phyloP scores from a whole-genome alignment of 2,888 invertebrate genomes.

The Tyria jacobaeae region DNA sequence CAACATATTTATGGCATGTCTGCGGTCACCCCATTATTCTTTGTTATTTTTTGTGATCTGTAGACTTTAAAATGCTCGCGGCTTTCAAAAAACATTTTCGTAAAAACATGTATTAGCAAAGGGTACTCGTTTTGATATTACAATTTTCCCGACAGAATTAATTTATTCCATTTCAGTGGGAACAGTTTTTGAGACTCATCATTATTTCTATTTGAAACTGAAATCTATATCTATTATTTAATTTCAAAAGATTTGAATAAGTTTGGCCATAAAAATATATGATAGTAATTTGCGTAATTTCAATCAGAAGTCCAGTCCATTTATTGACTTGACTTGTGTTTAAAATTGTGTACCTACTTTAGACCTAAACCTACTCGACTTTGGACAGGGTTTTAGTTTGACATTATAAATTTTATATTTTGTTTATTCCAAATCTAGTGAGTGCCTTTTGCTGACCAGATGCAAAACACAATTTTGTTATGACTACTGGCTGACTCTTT shows the following conservation, averaged over 20 bases:
- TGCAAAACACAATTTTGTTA: too few relatives aligned
- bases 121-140: slow-evolving; percentile 26
- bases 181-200: slow-evolving; percentile 9
- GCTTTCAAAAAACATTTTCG: slow-evolving; percentile 48
- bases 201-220: slow-evolving; percentile 17
- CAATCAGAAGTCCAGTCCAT: background rate
- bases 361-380: too few relatives aligned
- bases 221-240: slow-evolving; percentile 15
- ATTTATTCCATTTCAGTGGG: slow-evolving; percentile 14
- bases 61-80: slow-evolving; percentile 53
- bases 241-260: slow-evolving; percentile 13
- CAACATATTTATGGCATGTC: slow-evolving; percentile 71
- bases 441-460: too few relatives aligned
- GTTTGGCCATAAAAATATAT: slow-evolving; percentile 10
- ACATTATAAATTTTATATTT: too few relatives aligned
- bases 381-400: too few relatives aligned
- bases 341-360: background rate
- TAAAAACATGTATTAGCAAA: slow-evolving; percentile 30
- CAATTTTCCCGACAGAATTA: slow-evolving; percentile 10
- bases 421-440: too few relatives aligned
- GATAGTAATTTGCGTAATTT: background rate
- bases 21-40: slow-evolving; percentile 63
- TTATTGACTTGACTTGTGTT: background rate
- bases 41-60: slow-evolving; percentile 58
- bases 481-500: too few relatives aligned